Evolutionary conservation across 1,140 invertebrate genomes (phyloP), one percentile per base, ranked within the genome.

Genomic region (Brachionus asplanchnoidis): DNA sequence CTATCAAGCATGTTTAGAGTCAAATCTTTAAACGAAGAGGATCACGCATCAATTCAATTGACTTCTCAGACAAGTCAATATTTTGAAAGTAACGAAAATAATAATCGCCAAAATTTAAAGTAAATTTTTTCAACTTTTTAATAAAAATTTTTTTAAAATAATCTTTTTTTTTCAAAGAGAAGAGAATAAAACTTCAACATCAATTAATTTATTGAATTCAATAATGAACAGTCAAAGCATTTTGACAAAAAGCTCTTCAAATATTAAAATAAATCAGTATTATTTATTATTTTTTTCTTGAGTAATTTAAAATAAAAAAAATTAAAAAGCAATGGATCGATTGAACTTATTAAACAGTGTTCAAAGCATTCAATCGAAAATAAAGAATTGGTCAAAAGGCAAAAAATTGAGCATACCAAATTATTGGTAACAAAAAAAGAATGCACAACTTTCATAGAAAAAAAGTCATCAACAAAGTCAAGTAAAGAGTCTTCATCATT

Each of bases 251-350:
- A 28, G 23, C 26, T 46, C 73, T 3, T 50, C 73, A 9, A 77
- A 50, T 50, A 20, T 77, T 14, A 77, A 77, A 77, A 9, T 77
- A 26, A 77, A 77, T 26, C 44, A 50, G 73, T 77, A 77, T n/a
- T n/a, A 50, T 12, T 28, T 73, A 23, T 40, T n/a, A 36, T 17
- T 17, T 36, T 17, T 73, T 20, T 12, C 6, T 11, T 14, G 3
- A 11, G 20, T 28, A 70, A 12, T 70, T 70, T 17, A 1, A 44
- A 14, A 40, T 12, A 17, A 3, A 20, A 73, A 42, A 20, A 20
- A 44, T 73, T 3, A 56, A n/a, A n/a, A 68, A 68, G 66, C 36
- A 23, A 68, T 68, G 66, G 66, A 11, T 68, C 66, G 12, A 68
- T 68, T 14, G 26, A 68, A 32, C n/a, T 68, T n/a, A 40, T 68